Percentiles rank a stretch among this genome's conserved stretches.
phyloP scores from a whole-genome alignment of 2,113 vertebrate species.

The Prunella fulvescens region DNA sequence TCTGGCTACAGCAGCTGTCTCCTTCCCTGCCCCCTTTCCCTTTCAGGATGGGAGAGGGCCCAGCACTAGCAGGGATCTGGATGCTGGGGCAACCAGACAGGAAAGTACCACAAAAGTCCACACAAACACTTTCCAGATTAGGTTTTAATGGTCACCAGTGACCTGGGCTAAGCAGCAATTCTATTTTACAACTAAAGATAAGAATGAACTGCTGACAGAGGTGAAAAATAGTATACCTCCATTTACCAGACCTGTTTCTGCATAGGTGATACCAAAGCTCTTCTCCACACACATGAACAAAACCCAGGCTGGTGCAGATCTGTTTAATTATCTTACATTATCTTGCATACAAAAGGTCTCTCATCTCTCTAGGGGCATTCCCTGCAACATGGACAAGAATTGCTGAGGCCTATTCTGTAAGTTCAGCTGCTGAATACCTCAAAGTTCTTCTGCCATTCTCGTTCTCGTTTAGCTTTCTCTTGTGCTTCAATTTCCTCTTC shows the following conservation, averaged over 20 bases:
- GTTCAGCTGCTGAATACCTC: conserved; percentile 78
- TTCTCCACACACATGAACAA: neutral
- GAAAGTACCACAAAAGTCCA: neutral
- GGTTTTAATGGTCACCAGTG: neutral
- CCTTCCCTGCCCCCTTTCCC: neutral
- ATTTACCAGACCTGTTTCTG: neutral
- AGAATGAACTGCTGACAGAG: neutral
- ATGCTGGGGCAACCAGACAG: neutral
- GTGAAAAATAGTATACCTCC: neutral
- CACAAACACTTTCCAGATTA: neutral
- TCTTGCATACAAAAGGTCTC: neutral
- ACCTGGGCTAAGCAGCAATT: neutral
- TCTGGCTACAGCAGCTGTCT: neutral
- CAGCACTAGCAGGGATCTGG: neutral
- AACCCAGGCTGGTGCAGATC: neutral
- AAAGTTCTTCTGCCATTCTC: conserved; percentile 99
- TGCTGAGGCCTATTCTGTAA: neutral
- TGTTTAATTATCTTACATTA: neutral
- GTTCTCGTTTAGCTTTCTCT: conserved; percentile 92
- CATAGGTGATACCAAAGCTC: neutral
- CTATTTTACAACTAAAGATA: neutral
- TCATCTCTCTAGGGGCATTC: neutral
- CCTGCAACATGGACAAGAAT: neutral
- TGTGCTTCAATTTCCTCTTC: conserved; percentile 96
- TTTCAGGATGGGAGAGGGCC: neutral